Evolutionary conservation across 2,797 vertebrate genomes (phyloP), one percentile per base, ranked within the genome.

Genomic region (Miichthys miiuy): DNA sequence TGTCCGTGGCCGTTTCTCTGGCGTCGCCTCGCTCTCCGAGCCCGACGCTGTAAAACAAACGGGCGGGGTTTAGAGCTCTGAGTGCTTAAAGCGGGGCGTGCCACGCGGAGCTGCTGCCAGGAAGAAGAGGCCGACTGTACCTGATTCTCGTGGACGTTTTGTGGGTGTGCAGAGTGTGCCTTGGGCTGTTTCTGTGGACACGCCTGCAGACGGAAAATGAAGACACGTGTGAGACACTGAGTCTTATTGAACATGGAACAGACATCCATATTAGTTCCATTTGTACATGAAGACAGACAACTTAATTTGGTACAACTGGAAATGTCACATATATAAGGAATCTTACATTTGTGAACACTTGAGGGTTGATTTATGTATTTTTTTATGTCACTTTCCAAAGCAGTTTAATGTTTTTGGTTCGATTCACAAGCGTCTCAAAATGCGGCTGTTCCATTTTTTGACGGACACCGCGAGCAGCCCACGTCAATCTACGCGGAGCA

Each of bases 91-190:
- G 27, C 11, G 65, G 75, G 34, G 14, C 62, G 17, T 60, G 21
- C 9, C 9, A n/a, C 0, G 8, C 0, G 0, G 23, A 42, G 62
- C 38, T 17, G 5, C 0, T 0, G 34, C 63, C 6, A 1, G 63
- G 6, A 20, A 0, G 10, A 5, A 2, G 47, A 17, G 46, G 42
- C 3, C 0, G 47, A 20, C 27, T 5, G 48, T 96, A 98, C 97
- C 97, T 95, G 97, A 95, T 88, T 97, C 96, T 1, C 96, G 96
- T 81, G 96, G 96, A 92, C 97, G 97, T 96, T 98, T 98, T 94
- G 96, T 96, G 94, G 97, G 95, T 78, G 96, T 96, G 91, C 95
- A 95, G 95, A 96, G 94, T 0, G 97, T 96, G 88, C 96, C 96
- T 78, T 96, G 96, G 93, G 96, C 95, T 78, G 96, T 96, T 91